Evolutionary conservation across 53 echinoderm and acorn worm genomes (phyloP).

Genomic region (Henricia sp.): DNA sequence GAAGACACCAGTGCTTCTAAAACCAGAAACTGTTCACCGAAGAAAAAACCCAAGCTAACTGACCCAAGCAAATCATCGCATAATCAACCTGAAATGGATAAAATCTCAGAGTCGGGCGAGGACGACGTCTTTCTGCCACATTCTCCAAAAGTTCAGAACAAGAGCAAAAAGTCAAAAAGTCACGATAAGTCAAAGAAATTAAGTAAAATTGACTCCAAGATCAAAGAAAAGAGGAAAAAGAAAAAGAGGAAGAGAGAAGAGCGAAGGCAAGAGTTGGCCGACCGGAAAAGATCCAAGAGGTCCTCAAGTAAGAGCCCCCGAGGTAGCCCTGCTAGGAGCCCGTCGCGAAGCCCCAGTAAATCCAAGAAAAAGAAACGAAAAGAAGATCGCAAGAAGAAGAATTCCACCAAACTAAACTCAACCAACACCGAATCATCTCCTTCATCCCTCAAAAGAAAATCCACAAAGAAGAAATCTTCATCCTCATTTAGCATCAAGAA

Average conservation of each 20-base stretch:
- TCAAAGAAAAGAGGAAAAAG: conserved; percentile 76
- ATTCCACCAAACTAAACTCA: conserved; percentile 27
- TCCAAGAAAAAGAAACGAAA: conserved; percentile 58
- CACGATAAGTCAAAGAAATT: conserved; percentile 56
- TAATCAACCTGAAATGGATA: conserved; percentile 54
- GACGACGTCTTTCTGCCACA: conserved; percentile 90
- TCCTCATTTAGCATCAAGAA: conserved; percentile 39
- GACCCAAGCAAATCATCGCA: conserved; percentile 22
- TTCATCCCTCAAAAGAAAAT: conserved; percentile 25
- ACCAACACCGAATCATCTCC: conserved; percentile 16
- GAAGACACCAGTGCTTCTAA: conserved; percentile 17
- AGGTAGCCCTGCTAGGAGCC: conserved; percentile 65
- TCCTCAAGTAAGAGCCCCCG: conserved; percentile 53
- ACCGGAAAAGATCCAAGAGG: conserved; percentile 26
- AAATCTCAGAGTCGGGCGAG: conserved; percentile 69
- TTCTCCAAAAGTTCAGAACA: conserved; percentile 42
- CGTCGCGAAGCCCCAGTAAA: conserved; percentile 56
- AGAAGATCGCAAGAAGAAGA: conserved; percentile 58
- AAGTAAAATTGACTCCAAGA: conserved; percentile 43
- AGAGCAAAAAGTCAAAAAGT: conserved; percentile 72
- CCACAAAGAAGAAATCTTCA: conserved; percentile 43
- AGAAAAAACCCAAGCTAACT: conserved; percentile 16
- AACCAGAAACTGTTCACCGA: conserved; percentile 28
- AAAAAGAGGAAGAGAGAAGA: conserved; percentile 69
- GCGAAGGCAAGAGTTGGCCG: conserved; percentile 45